Evolutionary conservation across 1,140 invertebrate genomes (phyloP), one percentile per base, ranked within the genome.

Genomic region (Hyphantria cunea): DNA sequence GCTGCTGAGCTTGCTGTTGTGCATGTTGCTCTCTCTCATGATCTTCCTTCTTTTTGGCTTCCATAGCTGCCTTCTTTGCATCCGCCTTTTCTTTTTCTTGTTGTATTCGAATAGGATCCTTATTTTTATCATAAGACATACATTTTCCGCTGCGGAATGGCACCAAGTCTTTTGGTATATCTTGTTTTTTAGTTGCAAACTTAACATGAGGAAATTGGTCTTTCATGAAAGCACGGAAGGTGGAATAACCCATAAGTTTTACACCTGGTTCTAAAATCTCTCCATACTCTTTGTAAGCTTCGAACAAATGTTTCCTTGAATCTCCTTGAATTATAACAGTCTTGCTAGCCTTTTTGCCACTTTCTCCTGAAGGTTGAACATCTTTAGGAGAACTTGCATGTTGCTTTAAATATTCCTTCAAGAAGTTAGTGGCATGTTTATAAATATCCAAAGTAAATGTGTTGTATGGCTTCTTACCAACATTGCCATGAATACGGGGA

Each of bases 381-480:
- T 90, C 88, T 78, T 90, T 90, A 2, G 86, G 85, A 34, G 85
- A 88, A 56, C 80, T 80, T 8, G 88, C 88, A 66, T 91, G 86
- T 65, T 89, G 85, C 54, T 93, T 92, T 13, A 95, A 86, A 78
- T 95, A 95, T 66, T 93, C 93, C 79, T 95, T 95, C 11, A 96
- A 82, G 82, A 96, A 96, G 66, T 94, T 93, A 6, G 94, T 95
- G 1, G 95, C 95, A 79, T 95, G 94, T 76, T 94, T 93, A 72
- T 96, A 96, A 60, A 95, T 95, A 74, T 96, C 94, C 15, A 96
- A 84, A 6, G 95, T 95, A 74, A 96, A 95, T 0, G 95, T 95
- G 79, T 96, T 96, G 69, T 96, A 95, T n/a, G 95, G 95, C 75
- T 95, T 93, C 89, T 96, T 96, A 5, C 95, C 95, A 64, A 95